These are phyloP conservation scores for Gadus chalcogrammus DNA, from an alignment of 2,113 vertebrate species.

Conservation along the genomic window DNA sequence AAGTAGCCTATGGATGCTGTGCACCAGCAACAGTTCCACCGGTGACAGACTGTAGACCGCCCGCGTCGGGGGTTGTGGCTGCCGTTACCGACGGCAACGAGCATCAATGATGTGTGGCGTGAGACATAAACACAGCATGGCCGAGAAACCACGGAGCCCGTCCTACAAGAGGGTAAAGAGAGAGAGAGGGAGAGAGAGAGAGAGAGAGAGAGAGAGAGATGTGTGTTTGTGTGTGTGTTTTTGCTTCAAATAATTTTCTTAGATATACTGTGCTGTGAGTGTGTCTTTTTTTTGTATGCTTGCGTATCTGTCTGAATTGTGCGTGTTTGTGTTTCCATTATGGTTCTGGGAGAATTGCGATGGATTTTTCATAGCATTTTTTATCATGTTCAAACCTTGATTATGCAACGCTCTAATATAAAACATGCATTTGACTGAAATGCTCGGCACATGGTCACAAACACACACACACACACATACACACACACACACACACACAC, in stretches of 20 bases:
- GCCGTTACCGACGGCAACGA: neutral
- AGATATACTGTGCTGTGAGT: neutral
- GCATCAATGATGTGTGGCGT: conserved; percentile 4
- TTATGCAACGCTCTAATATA: no score
- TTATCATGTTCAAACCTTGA: no score
- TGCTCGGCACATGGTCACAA: no score
- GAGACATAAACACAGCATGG: conserved; percentile 28
- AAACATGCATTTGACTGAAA: no score
- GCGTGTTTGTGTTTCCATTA: conserved; percentile 8
- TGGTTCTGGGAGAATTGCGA: neutral
- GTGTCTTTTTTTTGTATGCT: neutral
- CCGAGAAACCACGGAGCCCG: conserved; percentile 39
- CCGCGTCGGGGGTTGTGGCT: neutral
- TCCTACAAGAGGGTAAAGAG: conserved; percentile 37
- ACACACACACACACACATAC: no score
- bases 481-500: no score
- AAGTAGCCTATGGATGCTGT: neutral
- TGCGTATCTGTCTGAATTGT: neutral
- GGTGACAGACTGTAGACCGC: neutral
- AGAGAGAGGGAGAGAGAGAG: neutral
- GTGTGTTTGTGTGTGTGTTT: no score
- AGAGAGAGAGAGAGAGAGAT: no score
- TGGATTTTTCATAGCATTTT: no score
- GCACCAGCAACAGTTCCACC: neutral
- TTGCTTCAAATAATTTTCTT: no score